These are phyloP conservation scores for Oryzias melastigma DNA, from an alignment of 2,113 vertebrate genomes.

Conservation along the genomic window DNA sequence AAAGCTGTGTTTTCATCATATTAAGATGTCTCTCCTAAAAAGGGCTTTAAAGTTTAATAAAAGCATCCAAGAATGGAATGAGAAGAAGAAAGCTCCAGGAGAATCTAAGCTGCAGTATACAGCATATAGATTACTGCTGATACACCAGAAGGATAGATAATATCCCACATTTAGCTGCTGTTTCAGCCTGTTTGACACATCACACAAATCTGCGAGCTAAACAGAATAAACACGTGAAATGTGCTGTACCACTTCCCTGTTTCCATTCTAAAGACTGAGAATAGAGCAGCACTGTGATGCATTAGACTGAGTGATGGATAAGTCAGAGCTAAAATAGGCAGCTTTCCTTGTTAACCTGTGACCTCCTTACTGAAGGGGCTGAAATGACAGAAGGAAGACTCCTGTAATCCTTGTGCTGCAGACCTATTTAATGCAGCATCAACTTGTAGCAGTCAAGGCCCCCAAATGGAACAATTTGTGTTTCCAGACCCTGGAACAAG, in stretches of 20 bases:
- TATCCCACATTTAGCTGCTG: constrained; percentile 24
- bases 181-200: constrained; percentile 13
- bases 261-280: constrained; percentile 12
- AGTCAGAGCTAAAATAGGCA: constrained; percentile 5
- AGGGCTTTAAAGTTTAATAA: too few relatives aligned
- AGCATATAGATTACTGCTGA: constrained; percentile 27
- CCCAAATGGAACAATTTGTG: too few relatives aligned
- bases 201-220: constrained; percentile 11
- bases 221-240: constrained; percentile 35
- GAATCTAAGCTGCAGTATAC: background rate
- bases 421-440: background rate
- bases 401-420: constrained; percentile 1
- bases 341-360: constrained; percentile 23
- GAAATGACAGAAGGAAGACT: background rate
- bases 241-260: background rate
- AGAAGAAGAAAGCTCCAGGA: too few relatives aligned
- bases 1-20: too few relatives aligned
- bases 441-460: too few relatives aligned
- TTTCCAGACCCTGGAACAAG: too few relatives aligned
- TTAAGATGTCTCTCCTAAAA: too few relatives aligned
- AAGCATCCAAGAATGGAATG: too few relatives aligned
- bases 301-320: background rate
- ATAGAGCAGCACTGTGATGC: background rate
- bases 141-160: constrained; percentile 5
- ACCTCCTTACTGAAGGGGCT: constrained; percentile 18